Percentiles rank a stretch among this genome's conserved stretches.
Evolutionary conservation across 2,888 invertebrate species (phyloP).

Genomic region (Spisula subtruncata): DNA sequence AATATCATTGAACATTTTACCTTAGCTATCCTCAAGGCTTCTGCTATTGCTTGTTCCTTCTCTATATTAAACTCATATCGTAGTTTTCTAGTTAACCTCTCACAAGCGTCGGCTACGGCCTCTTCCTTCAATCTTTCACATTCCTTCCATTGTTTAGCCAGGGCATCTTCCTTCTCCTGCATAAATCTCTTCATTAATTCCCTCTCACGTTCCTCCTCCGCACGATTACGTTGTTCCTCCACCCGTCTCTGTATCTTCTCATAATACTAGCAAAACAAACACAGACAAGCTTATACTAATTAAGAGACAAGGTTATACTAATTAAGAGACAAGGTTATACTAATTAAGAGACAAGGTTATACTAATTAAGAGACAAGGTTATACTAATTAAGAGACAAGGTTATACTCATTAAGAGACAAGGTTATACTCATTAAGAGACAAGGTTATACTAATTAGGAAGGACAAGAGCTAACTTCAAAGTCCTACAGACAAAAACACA

Average conservation of each 20-base stretch:
- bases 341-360: no score
- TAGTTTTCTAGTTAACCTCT: slow-evolving; percentile 75
- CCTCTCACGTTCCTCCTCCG: slow-evolving; percentile 82
- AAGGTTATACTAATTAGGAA: no score
- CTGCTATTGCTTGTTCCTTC: slow-evolving; percentile 81
- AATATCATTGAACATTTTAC: slow-evolving; percentile 56
- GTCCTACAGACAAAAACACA: not conserved
- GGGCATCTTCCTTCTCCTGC: slow-evolving; percentile 81
- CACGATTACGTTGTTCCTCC: slow-evolving; percentile 82
- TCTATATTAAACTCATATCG: slow-evolving; percentile 81
- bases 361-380: no score
- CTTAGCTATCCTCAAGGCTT: slow-evolving; percentile 82
- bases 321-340: no score
- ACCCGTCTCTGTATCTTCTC: slow-evolving; percentile 81
- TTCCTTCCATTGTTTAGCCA: slow-evolving; percentile 82
- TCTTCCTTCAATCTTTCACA: slow-evolving; percentile 77
- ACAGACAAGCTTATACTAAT: not conserved
- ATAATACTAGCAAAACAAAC: slow-evolving; percentile 76
- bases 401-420: no score
- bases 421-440: no score
- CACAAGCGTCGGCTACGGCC: slow-evolving; percentile 83
- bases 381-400: no score
- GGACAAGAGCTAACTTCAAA: not conserved
- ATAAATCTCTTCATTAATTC: slow-evolving; percentile 80
- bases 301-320: no score